Evolutionary conservation across 2,113 vertebrate genomes (phyloP).

Genomic region (Plestiodon gilberti): DNA sequence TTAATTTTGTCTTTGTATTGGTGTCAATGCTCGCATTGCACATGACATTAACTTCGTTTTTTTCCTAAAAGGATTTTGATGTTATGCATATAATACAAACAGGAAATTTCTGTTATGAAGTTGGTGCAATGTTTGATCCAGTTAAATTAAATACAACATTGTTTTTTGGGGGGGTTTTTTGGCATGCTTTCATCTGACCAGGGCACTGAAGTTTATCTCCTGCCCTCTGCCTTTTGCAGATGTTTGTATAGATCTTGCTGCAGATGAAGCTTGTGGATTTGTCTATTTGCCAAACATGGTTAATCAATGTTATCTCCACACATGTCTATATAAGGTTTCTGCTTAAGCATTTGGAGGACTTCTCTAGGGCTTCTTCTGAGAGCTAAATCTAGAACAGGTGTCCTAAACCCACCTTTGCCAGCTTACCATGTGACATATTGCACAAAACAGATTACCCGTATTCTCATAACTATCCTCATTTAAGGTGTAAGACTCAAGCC

Average conservation of each 20-base stretch:
- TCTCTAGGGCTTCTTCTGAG: conserved; percentile 51
- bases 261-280: conserved; percentile 25
- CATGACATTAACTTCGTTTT: background rate
- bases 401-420: conserved; percentile 40
- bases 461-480: conserved; percentile 42
- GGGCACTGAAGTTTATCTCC: conserved; percentile 15
- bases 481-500: conserved; percentile 46
- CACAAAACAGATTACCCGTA: conserved; percentile 22
- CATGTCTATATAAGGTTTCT: conserved; percentile 56
- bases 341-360: conserved; percentile 42
- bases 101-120: conserved; percentile 16
- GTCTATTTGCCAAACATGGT: conserved; percentile 45
- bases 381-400: conserved; percentile 70
- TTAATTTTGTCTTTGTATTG: background rate
- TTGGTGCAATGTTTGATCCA: conserved; percentile 9
- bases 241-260: conserved; percentile 25
- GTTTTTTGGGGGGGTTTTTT: conserved; percentile 3
- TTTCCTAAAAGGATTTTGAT: background rate
- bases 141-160: background rate
- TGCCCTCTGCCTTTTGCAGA: background rate
- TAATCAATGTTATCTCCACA: conserved; percentile 38
- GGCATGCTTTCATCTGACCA: conserved; percentile 8
- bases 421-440: conserved; percentile 42
- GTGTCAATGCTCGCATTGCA: background rate
- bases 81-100: conserved; percentile 5